Percentiles rank a stretch among this genome's conserved stretches.
Conservation (phyloP, 2,113 vertebrate genomes). For the Nibea coibor region DNA sequence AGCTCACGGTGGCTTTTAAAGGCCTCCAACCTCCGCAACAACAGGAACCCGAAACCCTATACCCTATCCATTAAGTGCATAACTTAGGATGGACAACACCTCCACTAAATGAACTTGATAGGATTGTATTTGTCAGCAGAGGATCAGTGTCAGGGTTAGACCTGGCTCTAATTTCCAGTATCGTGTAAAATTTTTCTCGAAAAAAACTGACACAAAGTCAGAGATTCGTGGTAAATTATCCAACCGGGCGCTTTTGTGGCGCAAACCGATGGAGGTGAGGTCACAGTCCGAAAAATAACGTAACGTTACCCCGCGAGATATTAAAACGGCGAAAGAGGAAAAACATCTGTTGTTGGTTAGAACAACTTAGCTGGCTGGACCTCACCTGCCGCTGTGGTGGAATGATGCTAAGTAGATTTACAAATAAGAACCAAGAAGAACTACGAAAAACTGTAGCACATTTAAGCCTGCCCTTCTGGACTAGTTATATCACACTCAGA, state of each 20-base stretch:
- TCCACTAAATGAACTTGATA: constrained; percentile 64
- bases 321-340: background rate
- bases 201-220: background rate
- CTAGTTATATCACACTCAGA: too few species aligned
- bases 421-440: background rate
- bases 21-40: constrained; percentile 63
- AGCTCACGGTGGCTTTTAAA: constrained; percentile 75
- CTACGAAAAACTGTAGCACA: too few species aligned
- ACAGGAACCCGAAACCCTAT: constrained; percentile 78
- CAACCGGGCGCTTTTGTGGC: background rate
- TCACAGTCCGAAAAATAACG: background rate
- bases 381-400: background rate
- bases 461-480: too few species aligned
- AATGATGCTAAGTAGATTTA: background rate
- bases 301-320: background rate
- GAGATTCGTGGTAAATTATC: background rate
- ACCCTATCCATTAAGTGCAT: constrained; percentile 74
- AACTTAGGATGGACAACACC: constrained; percentile 63
- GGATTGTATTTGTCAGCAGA: constrained; percentile 62
- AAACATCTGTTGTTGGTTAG: background rate
- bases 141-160: constrained; percentile 42
- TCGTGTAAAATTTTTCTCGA: background rate
- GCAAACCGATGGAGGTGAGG: background rate
- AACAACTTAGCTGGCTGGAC: background rate
- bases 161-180: constrained; percentile 33